Percentiles rank a stretch among this genome's conserved stretches.
phyloP scores from a whole-genome alignment of 30 jellyfish, hydroid and myxozoan genomes.

The Aurelia sp. region DNA sequence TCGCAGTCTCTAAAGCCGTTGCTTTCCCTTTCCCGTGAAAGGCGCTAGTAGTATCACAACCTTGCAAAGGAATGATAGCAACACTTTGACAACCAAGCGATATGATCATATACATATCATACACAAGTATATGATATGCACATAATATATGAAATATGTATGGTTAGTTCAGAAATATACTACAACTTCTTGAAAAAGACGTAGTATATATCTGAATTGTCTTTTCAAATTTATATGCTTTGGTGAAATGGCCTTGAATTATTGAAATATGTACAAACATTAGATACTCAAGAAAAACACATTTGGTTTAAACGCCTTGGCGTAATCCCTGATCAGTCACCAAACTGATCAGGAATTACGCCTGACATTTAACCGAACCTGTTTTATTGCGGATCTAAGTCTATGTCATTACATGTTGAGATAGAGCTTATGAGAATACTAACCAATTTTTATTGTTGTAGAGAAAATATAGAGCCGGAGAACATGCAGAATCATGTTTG shows the following conservation, averaged over 20 bases:
- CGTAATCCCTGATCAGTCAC: no score
- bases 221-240: no score
- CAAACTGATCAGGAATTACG: not conserved
- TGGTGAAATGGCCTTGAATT: no score
- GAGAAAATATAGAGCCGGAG: slow-evolving; percentile 1
- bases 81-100: not conserved
- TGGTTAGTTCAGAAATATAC: no score
- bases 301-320: no score
- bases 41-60: slow-evolving; percentile 30
- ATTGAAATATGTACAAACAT: no score
- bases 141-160: no score
- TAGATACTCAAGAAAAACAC: no score
- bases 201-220: no score
- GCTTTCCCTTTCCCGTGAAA: slow-evolving; percentile 36
- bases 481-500: slow-evolving; percentile 34
- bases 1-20: not conserved
- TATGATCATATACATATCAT: slow-evolving; percentile 5
- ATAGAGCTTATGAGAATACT: not conserved
- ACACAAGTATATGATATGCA: not conserved
- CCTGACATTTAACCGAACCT: not conserved
- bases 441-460: not conserved
- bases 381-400: no score
- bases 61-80: slow-evolving; percentile 3
- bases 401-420: no score
- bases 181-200: no score